Percentiles rank a stretch among this genome's conserved stretches.
Evolutionary conservation across 1,140 invertebrate genomes (phyloP).

Genomic region (Zaprionus inermis): DNA sequence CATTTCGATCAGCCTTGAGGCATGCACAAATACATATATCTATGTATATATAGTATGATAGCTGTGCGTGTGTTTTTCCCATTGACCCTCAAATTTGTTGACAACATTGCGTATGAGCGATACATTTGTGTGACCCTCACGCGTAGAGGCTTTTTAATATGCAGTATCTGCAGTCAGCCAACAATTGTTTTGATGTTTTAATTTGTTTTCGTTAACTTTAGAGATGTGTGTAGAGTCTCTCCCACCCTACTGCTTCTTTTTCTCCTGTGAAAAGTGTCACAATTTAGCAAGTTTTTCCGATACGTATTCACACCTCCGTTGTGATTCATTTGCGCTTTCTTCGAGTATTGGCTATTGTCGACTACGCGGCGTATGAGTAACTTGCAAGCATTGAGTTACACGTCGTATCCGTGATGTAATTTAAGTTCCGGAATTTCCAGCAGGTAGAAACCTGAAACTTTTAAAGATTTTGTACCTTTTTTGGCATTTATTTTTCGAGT

Average conservation of each 20-base stretch:
- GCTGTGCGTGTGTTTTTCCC: slow-evolving; percentile 15
- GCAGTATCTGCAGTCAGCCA: slow-evolving; percentile 7
- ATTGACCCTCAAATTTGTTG: slow-evolving; percentile 53
- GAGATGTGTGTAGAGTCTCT: not conserved
- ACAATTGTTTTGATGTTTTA: slow-evolving; percentile 18
- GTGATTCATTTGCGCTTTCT: not conserved
- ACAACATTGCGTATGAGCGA: slow-evolving; percentile 49
- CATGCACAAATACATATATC: not conserved
- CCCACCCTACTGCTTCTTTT: not conserved
- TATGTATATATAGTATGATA: not conserved
- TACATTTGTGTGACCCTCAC: slow-evolving; percentile 28
- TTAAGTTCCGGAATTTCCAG: slow-evolving; percentile 1
- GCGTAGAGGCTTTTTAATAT: slow-evolving; percentile 29
- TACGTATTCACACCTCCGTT: not conserved
- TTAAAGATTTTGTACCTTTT: not conserved
- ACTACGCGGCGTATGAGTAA: not conserved
- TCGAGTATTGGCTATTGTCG: not conserved
- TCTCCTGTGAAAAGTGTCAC: slow-evolving; percentile 3
- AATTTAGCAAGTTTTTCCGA: slow-evolving; percentile 2
- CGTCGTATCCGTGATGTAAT: not conserved
- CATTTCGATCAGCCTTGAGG: slow-evolving; percentile 15
- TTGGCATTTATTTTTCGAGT: too few relatives aligned
- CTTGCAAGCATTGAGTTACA: not conserved
- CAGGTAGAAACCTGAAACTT: not conserved
- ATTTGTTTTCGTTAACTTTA: not conserved